phyloP scores from a whole-genome alignment of 2,797 vertebrate species.

The Carcharodon carcharias region DNA sequence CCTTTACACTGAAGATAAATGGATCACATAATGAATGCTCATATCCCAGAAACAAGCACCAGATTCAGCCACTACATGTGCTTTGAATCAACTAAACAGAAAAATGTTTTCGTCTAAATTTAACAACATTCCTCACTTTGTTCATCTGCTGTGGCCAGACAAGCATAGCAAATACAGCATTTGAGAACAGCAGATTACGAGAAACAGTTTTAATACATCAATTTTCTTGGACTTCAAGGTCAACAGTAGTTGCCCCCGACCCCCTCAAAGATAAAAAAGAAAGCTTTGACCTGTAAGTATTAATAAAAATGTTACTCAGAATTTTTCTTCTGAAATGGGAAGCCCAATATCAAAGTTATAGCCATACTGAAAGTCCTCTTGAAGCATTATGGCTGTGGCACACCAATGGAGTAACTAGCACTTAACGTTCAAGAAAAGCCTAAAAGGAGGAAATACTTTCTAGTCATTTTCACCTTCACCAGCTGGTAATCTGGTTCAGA shows the following conservation, averaged over 20 bases:
- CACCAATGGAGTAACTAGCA: background rate
- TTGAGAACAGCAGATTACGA: background rate
- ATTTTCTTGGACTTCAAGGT: background rate
- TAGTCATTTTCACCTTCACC: background rate
- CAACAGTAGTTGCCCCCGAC: background rate
- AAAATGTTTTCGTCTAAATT: background rate
- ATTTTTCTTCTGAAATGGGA: background rate
- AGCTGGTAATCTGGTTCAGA: background rate
- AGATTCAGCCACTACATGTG: background rate
- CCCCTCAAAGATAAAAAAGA: background rate
- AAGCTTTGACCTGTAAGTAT: background rate
- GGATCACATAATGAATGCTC: background rate
- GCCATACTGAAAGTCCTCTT: background rate
- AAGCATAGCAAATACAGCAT: background rate
- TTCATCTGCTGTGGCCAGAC: background rate
- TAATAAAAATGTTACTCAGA: background rate
- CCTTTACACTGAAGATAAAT: constrained; percentile 8
- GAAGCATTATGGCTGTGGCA: background rate
- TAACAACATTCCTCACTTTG: background rate
- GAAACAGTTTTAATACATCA: background rate
- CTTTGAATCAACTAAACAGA: background rate
- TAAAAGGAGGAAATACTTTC: background rate
- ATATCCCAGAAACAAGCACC: background rate
- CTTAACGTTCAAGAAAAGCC: background rate
- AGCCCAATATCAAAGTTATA: background rate